These are phyloP conservation scores for Drosophila niveifrons DNA, from an alignment of 2,888 invertebrate genomes.

Conservation along the genomic window DNA sequence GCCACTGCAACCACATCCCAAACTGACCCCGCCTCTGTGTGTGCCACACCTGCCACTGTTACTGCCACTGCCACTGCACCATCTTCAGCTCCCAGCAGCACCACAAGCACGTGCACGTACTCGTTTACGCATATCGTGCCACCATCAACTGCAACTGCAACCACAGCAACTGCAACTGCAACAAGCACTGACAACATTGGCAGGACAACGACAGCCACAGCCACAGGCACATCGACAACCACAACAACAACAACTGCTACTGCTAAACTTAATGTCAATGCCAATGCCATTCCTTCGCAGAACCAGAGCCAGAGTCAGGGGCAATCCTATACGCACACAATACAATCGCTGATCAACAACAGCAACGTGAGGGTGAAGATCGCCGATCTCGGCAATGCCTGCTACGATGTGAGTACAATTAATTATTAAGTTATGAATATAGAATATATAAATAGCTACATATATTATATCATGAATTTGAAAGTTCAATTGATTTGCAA, in stretches of 20 bases:
- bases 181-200: constrained; percentile 51
- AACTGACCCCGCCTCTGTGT: constrained; percentile 39
- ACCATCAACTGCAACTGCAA: constrained; percentile 35
- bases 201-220: constrained; percentile 42
- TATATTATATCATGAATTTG: too few species aligned
- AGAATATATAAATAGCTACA: not conserved
- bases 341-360: constrained; percentile 85
- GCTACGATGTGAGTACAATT: constrained; percentile 88
- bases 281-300: constrained; percentile 82
- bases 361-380: constrained; percentile 90
- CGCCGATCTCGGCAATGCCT: constrained; percentile 94
- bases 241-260: constrained; percentile 47
- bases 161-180: constrained; percentile 39
- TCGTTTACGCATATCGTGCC: constrained; percentile 65
- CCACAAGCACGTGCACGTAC: constrained; percentile 72
- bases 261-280: constrained; percentile 77
- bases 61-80: constrained; percentile 51
- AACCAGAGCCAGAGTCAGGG: constrained; percentile 73
- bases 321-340: constrained; percentile 84
- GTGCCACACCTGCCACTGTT: constrained; percentile 33
- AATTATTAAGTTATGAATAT: not conserved
- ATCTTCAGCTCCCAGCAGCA: constrained; percentile 54
- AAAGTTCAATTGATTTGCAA: too few species aligned
- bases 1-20: constrained; percentile 23
- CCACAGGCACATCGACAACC: constrained; percentile 21